These are phyloP conservation scores for Sphenodon punctatus DNA, from an alignment of 2,797 vertebrate genomes.

Conservation along the genomic window DNA sequence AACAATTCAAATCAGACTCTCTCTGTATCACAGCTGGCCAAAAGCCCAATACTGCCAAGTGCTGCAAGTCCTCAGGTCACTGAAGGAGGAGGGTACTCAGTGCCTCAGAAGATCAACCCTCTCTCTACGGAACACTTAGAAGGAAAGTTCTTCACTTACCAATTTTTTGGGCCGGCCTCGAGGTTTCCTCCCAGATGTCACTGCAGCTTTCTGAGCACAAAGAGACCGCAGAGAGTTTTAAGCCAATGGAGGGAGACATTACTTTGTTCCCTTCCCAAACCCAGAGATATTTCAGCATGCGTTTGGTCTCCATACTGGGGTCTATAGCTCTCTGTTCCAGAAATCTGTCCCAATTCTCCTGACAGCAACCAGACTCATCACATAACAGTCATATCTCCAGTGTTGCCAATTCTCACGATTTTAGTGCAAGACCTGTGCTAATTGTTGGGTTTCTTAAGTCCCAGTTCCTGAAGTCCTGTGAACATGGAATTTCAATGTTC, in stretches of 20 bases:
- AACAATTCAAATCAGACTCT: too few species aligned
- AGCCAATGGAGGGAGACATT: background rate
- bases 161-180: conserved; percentile 94
- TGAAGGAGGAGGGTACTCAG: background rate
- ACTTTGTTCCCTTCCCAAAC: background rate
- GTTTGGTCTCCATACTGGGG: too few species aligned
- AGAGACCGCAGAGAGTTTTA: background rate
- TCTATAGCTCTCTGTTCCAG: too few species aligned
- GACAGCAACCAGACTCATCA: too few species aligned
- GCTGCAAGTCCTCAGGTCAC: background rate
- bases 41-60: background rate
- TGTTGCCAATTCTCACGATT: too few species aligned
- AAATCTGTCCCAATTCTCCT: too few species aligned
- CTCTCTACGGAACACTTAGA: background rate
- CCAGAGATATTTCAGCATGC: background rate
- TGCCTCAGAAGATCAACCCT: background rate
- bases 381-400: too few species aligned
- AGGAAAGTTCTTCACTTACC: conserved; percentile 72
- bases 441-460: too few species aligned
- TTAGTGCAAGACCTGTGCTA: too few species aligned
- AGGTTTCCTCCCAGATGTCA: conserved; percentile 86
- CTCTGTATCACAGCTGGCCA: background rate
- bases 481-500: too few species aligned
- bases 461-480: too few species aligned
- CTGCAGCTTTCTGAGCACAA: conserved; percentile 82